Evolutionary conservation across 1,140 invertebrate species (phyloP).

Genomic region (Nasonia longicornis): DNA sequence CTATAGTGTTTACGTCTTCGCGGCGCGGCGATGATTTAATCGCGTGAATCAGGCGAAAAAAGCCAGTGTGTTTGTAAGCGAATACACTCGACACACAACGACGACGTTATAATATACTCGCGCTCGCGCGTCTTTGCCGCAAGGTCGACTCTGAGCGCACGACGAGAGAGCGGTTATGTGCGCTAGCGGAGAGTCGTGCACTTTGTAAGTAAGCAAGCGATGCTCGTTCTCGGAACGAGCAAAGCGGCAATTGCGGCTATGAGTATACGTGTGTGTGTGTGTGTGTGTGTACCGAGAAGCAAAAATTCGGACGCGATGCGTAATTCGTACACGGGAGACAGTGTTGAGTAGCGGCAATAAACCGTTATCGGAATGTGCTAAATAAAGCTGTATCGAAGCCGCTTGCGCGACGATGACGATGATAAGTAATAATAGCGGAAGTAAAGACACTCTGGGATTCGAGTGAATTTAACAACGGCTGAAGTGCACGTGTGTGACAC

Average conservation of each 20-base stretch:
- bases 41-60: conserved; percentile 17
- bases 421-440: not conserved
- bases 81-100: not conserved
- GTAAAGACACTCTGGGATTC: not conserved
- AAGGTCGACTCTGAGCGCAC: not conserved
- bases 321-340: no score
- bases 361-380: no score
- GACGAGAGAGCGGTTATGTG: not conserved
- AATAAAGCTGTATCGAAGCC: not conserved
- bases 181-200: not conserved
- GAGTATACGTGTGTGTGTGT: not conserved
- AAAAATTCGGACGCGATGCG: not conserved
- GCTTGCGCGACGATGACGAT: not conserved
- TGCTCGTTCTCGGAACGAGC: not conserved
- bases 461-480: not conserved
- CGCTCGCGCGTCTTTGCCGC: not conserved
- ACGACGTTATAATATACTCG: not conserved
- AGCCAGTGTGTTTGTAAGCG: not conserved
- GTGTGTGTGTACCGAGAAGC: not conserved
- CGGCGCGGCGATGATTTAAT: conserved; percentile 12
- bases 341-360: no score
- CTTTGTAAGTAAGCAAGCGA: not conserved
- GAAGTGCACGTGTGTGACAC: not conserved
- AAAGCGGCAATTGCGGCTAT: not conserved
- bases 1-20: not conserved